phyloP scores from a whole-genome alignment of 2,888 invertebrate species.

The Beris chalybata region DNA sequence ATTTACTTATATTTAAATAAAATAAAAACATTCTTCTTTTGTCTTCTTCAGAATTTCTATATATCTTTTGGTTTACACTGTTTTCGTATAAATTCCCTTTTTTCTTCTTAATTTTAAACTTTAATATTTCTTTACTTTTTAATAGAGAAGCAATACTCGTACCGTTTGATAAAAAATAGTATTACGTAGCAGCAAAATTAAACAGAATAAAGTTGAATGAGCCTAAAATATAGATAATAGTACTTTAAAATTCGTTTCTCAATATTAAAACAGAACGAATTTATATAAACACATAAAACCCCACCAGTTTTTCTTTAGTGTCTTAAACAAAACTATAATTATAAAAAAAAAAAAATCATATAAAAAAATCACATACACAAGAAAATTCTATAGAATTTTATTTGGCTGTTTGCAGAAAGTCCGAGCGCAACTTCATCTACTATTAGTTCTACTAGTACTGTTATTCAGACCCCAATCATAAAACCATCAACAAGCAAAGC shows the following conservation, averaged over 20 bases:
- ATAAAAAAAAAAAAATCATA: neutral
- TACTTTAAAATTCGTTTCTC: neutral
- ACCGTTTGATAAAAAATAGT: too few species aligned
- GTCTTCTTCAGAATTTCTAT: too few species aligned
- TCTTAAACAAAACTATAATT: too few species aligned
- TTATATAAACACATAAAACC: neutral
- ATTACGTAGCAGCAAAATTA: too few species aligned
- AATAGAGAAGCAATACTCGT: too few species aligned
- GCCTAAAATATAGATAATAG: neutral
- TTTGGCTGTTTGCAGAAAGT: conserved; percentile 39
- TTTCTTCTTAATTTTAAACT: too few species aligned
- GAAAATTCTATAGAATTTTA: conserved; percentile 11
- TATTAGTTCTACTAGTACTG: conserved; percentile 39
- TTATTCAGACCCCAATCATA: conserved; percentile 38
- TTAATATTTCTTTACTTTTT: too few species aligned
- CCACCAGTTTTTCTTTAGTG: neutral
- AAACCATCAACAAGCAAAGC: conserved; percentile 38
- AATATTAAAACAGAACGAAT: neutral
- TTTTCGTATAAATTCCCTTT: too few species aligned
- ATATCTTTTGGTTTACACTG: too few species aligned
- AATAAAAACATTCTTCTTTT: too few species aligned
- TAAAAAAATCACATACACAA: neutral
- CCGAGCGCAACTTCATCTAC: conserved; percentile 39
- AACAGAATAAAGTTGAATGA: conserved; percentile 1
- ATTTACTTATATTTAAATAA: too few species aligned